Evolutionary conservation across 1,140 invertebrate species (phyloP).

Genomic region (Brachionus calyciflorus): DNA sequence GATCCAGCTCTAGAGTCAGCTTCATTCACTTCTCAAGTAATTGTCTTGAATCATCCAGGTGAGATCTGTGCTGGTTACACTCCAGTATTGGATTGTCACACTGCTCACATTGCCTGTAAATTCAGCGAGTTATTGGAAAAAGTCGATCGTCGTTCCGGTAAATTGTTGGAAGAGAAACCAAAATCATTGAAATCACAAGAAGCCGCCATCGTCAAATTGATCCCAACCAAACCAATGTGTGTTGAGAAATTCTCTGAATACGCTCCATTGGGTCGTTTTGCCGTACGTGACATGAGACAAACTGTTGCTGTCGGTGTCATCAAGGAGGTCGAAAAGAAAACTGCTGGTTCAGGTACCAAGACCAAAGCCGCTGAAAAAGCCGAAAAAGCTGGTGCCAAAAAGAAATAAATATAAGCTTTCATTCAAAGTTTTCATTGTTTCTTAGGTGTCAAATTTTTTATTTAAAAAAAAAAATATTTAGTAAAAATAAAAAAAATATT

Average conservation of each 20-base stretch:
- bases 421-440: no score
- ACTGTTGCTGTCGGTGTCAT: constrained; percentile 86
- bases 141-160: constrained; percentile 87
- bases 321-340: constrained; percentile 59
- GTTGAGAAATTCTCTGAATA: constrained; percentile 96
- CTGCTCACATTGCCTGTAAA: constrained; percentile 97
- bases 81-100: constrained; percentile 96
- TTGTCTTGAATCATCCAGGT: constrained; percentile 94
- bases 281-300: constrained; percentile 98
- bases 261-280: constrained; percentile 94
- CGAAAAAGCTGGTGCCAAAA: constrained; percentile 48
- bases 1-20: constrained; percentile 85
- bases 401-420: constrained; percentile 50
- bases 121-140: constrained; percentile 94
- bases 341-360: constrained; percentile 78
- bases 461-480: constrained; percentile 1
- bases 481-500: neutral
- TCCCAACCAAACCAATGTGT: constrained; percentile 89
- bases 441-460: neutral
- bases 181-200: constrained; percentile 86
- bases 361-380: constrained; percentile 97
- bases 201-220: constrained; percentile 83
- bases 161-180: constrained; percentile 61
- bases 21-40: constrained; percentile 83
- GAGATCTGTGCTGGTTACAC: constrained; percentile 95